These are phyloP conservation scores for Malurus splendens DNA, from an alignment of 2,797 vertebrate genomes.

Conservation along the genomic window DNA sequence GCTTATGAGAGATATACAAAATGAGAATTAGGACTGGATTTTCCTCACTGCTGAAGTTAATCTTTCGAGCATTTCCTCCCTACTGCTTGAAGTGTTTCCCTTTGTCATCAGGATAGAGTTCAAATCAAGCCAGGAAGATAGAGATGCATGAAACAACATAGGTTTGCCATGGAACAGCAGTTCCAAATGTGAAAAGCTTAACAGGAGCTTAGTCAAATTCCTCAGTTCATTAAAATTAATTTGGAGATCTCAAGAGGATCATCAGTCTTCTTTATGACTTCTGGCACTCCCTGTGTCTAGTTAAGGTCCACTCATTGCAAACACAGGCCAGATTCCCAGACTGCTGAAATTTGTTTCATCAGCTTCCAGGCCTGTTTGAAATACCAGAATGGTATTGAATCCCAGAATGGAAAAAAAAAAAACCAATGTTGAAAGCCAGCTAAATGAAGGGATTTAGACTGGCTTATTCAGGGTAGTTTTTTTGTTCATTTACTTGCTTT, in stretches of 20 bases:
- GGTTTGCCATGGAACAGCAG: not conserved
- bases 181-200: conserved; percentile 6
- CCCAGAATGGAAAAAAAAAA: not conserved
- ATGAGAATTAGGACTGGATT: not conserved
- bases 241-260: conserved; percentile 12
- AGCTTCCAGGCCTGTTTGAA: not conserved
- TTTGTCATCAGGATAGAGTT: not conserved
- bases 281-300: not conserved
- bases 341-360: conserved; percentile 11
- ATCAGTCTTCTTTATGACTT: not conserved
- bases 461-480: not conserved
- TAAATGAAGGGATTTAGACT: not conserved
- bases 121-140: not conserved
- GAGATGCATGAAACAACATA: not conserved
- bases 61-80: not conserved
- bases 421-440: not conserved
- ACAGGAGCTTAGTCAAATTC: conserved; percentile 28
- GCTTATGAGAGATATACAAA: not conserved
- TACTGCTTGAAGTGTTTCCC: not conserved
- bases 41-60: not conserved
- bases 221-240: conserved; percentile 47
- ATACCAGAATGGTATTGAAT: not conserved
- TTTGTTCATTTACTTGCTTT: not conserved
- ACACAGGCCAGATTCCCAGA: not conserved
- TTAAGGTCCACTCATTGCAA: not conserved